Evolutionary conservation across 2,797 vertebrate genomes (phyloP), one percentile per base, ranked within the genome.

Genomic region (Neosalanx taihuensis): DNA sequence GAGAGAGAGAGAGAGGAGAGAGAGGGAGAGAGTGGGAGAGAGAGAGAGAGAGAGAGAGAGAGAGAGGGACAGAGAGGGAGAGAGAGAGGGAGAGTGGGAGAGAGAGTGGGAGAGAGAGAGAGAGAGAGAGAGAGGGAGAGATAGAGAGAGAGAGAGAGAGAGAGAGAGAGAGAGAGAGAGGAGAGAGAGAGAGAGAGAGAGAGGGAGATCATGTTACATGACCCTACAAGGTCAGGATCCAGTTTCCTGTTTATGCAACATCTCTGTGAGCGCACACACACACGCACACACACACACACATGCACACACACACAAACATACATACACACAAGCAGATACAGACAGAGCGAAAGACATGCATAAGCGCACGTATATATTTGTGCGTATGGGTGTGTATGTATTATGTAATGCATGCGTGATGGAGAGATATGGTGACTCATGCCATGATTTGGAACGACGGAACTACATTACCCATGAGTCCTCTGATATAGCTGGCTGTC

Each of bases 401-500:
- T 41, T 41, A 41, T 12, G 85, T 72, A 81, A 80, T 85, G 86
- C 84, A 80, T 80, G 84, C 86, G 82, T 82, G 82, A 84, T 72
- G 71, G 79, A 87, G 87, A 88, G 88, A 89, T 86, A 85, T 88
- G 87, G 88, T 91, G 89, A 91, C 84, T 91, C 88, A 90, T 85
- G 86, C 81, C 80, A 79, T 79, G 84, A 83, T 87, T 87, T 81
- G 78, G 81, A 88, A 85, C 84, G 85, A 85, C 81, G 86, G 82
- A 82, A 92, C 90, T 90, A 88, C 90, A 92, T 92, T 92, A 91
- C 90, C 90, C 89, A 90, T 86, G 88, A 90, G 90, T 73, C 87
- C 85, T 84, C 85, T 90, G 83, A 80, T 86, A 89, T 89, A 74
- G 82, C 80, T 83, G 81, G 79, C 83, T 88, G 88, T 91, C 89